A percentile compares a stretch with the other conserved stretches of the same genome.
Evolutionary conservation across 2,113 vertebrate genomes (phyloP).

Genomic region (Mirounga angustirostris): DNA sequence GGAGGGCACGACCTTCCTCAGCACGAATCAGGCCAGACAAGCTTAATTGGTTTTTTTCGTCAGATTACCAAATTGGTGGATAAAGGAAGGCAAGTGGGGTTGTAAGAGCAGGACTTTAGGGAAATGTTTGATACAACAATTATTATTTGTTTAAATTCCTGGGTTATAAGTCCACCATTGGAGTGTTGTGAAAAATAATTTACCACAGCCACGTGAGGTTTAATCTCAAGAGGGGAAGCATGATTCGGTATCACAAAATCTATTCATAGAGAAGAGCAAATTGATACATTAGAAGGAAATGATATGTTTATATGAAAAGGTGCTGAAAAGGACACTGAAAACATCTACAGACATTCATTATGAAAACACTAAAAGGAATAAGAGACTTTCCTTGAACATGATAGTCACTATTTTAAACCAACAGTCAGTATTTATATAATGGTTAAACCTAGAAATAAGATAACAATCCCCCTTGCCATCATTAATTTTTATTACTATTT

Average conservation of each 20-base stretch:
- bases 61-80: constrained; percentile 16
- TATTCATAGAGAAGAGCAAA: constrained; percentile 41
- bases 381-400: not conserved
- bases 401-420: constrained; percentile 43
- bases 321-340: constrained; percentile 33
- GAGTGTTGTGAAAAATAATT: constrained; percentile 52
- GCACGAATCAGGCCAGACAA: not conserved
- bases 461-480: not conserved
- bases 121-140: constrained; percentile 36
- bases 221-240: constrained; percentile 33
- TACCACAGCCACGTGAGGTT: not conserved
- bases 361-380: constrained; percentile 39
- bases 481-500: constrained; percentile 21
- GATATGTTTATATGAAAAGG: not conserved
- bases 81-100: constrained; percentile 21
- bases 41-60: not conserved
- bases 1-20: constrained; percentile 3
- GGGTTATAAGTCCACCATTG: not conserved
- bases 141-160: constrained; percentile 53
- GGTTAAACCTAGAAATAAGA: not conserved
- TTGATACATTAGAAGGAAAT: constrained; percentile 44
- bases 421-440: not conserved
- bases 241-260: not conserved
- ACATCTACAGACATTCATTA: not conserved
- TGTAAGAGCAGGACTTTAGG: not conserved